Evolutionary conservation across 1,140 invertebrate genomes (phyloP).

Genomic region (Lepidurus apus): DNA sequence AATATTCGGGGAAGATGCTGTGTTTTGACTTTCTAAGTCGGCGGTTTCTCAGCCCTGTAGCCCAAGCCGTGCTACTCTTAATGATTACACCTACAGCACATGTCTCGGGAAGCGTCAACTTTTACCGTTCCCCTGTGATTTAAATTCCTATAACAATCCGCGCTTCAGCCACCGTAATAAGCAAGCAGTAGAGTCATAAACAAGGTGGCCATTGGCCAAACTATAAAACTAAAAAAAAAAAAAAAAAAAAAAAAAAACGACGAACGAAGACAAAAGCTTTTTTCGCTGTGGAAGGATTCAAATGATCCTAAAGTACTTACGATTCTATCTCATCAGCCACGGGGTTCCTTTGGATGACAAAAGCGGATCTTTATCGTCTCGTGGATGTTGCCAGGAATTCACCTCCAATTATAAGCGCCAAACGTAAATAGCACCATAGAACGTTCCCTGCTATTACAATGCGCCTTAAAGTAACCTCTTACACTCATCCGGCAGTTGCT

Average conservation of each 20-base stretch:
- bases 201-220: conserved; percentile 2
- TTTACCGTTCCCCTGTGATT: neutral
- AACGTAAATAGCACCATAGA: too few species aligned
- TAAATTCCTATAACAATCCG: conserved; percentile 10
- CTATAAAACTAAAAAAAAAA: neutral
- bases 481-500: neutral
- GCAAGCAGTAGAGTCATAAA: conserved; percentile 5
- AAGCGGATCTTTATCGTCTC: conserved; percentile 3
- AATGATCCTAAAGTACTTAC: neutral
- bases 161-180: neutral
- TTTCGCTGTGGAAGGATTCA: neutral
- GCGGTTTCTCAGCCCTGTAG: neutral
- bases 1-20: neutral
- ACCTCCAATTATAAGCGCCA: neutral
- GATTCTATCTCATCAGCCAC: neutral
- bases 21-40: neutral
- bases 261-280: neutral
- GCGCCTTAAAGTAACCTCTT: neutral
- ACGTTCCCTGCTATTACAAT: too few species aligned
- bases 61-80: neutral
- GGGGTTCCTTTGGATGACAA: neutral
- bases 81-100: neutral
- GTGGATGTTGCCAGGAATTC: neutral
- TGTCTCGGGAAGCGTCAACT: neutral
- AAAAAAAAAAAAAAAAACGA: too few species aligned